These are phyloP conservation scores for Dicrurus megarhynchus DNA, from an alignment of 2,113 vertebrate species.

Conservation along the genomic window DNA sequence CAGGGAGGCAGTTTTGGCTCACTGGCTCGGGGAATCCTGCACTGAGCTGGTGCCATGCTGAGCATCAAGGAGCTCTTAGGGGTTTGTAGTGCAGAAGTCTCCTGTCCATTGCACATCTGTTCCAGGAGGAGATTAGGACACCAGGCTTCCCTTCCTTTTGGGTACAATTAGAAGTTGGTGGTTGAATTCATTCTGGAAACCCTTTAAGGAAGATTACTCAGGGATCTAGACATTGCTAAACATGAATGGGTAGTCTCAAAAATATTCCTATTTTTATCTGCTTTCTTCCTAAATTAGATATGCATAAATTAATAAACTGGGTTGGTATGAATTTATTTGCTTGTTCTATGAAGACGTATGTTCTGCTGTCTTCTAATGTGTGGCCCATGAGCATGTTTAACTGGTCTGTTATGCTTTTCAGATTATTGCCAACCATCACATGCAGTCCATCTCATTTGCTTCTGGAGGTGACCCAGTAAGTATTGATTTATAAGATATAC, in stretches of 20 bases:
- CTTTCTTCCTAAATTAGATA: neutral
- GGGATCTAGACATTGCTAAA: neutral
- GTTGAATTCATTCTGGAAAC: neutral
- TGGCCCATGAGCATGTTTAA: constrained; percentile 7
- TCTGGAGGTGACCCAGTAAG: constrained; percentile 94
- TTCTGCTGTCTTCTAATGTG: neutral
- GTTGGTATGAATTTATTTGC: neutral
- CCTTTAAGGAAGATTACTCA: neutral
- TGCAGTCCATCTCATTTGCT: constrained; percentile 94
- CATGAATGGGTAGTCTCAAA: neutral
- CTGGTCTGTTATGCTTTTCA: constrained; percentile 67
- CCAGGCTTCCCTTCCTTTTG: neutral
- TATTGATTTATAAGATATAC: constrained; percentile 44
- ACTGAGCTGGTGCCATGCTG: neutral
- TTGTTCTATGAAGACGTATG: neutral
- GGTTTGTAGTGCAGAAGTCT: neutral
- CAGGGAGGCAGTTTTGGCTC: neutral
- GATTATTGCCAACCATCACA: constrained; percentile 91
- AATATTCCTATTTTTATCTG: neutral
- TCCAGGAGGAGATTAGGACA: neutral
- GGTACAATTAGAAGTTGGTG: neutral
- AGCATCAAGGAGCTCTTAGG: neutral
- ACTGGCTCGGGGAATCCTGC: neutral
- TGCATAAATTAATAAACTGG: neutral
- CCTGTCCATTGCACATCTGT: neutral